phyloP scores from a whole-genome alignment of 2,888 invertebrate species.

The Odontomyia ornata region DNA sequence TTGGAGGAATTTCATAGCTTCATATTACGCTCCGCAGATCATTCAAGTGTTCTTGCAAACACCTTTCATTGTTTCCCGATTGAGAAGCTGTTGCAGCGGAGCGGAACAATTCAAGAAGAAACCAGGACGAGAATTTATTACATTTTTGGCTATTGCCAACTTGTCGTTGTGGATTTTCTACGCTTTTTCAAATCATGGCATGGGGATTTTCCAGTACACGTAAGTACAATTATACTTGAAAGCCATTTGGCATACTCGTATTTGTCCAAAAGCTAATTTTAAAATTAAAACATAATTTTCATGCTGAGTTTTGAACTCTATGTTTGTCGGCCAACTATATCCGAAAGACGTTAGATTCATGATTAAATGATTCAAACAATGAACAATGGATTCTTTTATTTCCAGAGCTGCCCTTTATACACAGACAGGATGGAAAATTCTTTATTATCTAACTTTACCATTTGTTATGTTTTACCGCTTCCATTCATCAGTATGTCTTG shows the following conservation, averaged over 20 bases:
- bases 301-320: no score
- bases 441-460: constrained; percentile 77
- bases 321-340: no score
- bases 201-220: constrained; percentile 65
- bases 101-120: constrained; percentile 71
- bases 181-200: constrained; percentile 72
- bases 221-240: constrained; percentile 26
- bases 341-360: no score
- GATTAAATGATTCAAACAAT: no score
- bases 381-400: no score
- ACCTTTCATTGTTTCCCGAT: constrained; percentile 75
- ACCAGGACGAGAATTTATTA: constrained; percentile 79
- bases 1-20: no score
- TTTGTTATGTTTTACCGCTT: constrained; percentile 81
- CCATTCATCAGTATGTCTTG: constrained; percentile 80
- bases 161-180: constrained; percentile 80
- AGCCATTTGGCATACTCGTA: no score
- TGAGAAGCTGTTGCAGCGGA: constrained; percentile 77
- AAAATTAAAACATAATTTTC: no score
- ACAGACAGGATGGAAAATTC: constrained; percentile 72
- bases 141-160: constrained; percentile 79
- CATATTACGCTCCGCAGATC: constrained; percentile 68
- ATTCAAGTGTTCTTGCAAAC: constrained; percentile 79
- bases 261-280: no score
- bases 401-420: constrained; percentile 74